Evolutionary conservation across 2,888 invertebrate species (phyloP).

Genomic region (Altica lythri): DNA sequence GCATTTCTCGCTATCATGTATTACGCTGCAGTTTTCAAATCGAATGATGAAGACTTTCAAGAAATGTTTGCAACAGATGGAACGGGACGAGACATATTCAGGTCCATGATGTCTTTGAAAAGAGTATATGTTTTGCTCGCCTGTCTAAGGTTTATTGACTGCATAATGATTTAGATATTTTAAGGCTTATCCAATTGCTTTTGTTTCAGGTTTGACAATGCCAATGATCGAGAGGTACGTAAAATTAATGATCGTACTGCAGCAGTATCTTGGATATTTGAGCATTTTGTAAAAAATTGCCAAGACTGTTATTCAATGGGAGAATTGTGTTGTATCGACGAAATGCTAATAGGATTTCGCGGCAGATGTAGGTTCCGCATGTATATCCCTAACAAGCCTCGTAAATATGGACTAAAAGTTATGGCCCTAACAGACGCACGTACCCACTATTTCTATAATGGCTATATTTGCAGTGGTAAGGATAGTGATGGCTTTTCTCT

Average conservation of each 20-base stretch:
- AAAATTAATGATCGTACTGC: slow-evolving; percentile 1
- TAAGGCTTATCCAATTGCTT: too few relatives aligned
- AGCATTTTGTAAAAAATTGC: background rate
- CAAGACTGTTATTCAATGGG: background rate
- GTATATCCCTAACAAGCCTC: background rate
- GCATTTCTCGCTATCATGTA: too few relatives aligned
- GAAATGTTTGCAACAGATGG: slow-evolving; percentile 1
- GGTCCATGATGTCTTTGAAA: too few relatives aligned
- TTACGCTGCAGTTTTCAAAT: too few relatives aligned
- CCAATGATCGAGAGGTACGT: background rate
- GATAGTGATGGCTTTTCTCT: too few relatives aligned
- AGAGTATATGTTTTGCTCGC: too few relatives aligned
- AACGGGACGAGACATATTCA: background rate
- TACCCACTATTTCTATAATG: background rate
- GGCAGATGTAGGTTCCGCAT: slow-evolving; percentile 3
- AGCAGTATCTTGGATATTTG: slow-evolving; percentile 1
- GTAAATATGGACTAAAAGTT: background rate
- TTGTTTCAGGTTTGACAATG: too few relatives aligned
- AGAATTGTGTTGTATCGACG: background rate
- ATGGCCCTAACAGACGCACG: slow-evolving; percentile 1
- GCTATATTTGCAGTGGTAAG: background rate
- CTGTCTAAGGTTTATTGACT: too few relatives aligned
- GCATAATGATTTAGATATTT: too few relatives aligned
- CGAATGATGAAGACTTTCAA: slow-evolving; percentile 1
- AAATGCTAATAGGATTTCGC: background rate